phyloP scores from a whole-genome alignment of 2,888 invertebrate genomes.

The Alcis repandata region DNA sequence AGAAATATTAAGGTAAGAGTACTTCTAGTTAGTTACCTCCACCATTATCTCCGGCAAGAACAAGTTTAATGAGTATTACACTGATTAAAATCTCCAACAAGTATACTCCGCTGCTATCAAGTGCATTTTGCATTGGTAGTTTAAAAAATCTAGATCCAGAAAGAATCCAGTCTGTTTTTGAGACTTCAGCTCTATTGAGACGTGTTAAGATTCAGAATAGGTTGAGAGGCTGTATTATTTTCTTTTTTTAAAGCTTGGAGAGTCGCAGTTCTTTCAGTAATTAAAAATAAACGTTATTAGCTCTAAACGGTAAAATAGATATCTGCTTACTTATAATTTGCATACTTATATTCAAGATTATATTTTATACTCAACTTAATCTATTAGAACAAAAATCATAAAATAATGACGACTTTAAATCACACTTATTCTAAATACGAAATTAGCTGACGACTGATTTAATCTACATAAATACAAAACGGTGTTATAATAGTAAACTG shows the following conservation, averaged over 20 bases:
- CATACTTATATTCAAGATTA: conserved; percentile 8
- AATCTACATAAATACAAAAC: no score
- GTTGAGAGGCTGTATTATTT: background rate
- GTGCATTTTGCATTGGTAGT: conserved; percentile 15
- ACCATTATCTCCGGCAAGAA: conserved; percentile 1
- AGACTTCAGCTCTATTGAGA: background rate
- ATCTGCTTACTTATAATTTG: conserved; percentile 5
- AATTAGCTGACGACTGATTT: no score
- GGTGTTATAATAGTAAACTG: no score
- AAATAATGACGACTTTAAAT: no score
- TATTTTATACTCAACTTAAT: background rate
- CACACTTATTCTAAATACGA: no score
- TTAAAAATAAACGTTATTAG: conserved; percentile 34
- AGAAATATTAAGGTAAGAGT: background rate
- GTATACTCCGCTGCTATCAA: conserved; percentile 13
- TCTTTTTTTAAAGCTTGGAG: background rate
- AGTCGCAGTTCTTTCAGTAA: conserved; percentile 13
- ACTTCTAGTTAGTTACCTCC: conserved; percentile 7
- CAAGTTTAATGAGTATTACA: conserved; percentile 17
- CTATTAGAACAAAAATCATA: no score
- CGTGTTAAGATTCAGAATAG: conserved; percentile 14
- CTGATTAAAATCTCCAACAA: conserved; percentile 21
- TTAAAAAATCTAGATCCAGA: background rate
- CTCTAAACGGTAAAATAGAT: conserved; percentile 12
- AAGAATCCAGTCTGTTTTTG: background rate